Evolutionary conservation across 2,113 vertebrate species (phyloP).

Genomic region (Danionella cerebrum): DNA sequence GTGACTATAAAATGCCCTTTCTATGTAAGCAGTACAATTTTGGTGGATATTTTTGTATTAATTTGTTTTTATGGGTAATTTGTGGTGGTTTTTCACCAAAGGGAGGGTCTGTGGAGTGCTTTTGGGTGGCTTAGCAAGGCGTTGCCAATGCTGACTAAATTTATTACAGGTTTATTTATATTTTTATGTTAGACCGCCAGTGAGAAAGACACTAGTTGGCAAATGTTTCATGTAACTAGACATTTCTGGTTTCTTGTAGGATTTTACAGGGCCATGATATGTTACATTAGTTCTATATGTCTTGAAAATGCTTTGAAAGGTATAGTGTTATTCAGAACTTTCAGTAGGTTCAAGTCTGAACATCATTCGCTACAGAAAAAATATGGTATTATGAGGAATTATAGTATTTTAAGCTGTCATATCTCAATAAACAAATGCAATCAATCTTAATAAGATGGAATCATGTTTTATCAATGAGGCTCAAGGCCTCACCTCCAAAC

Average conservation of each 20-base stretch:
- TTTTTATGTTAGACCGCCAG: background rate
- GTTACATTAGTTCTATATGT: constrained; percentile 16
- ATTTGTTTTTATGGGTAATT: constrained; percentile 31
- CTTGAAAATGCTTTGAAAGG: background rate
- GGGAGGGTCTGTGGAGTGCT: constrained; percentile 8
- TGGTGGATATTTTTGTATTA: constrained; percentile 30
- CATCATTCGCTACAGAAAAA: too few species aligned
- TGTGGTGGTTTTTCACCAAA: constrained; percentile 11
- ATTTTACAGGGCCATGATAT: background rate
- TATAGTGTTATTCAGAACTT: too few species aligned
- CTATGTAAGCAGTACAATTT: background rate
- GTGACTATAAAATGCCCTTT: constrained; percentile 13
- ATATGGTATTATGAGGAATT: too few species aligned
- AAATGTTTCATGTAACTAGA: background rate
- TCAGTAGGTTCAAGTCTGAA: too few species aligned
- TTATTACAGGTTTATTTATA: constrained; percentile 28
- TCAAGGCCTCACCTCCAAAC: too few species aligned
- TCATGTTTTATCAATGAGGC: too few species aligned
- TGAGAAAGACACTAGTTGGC: background rate
- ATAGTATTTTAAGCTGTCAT: too few species aligned
- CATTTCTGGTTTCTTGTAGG: background rate
- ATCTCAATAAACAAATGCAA: too few species aligned
- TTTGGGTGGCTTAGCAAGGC: background rate
- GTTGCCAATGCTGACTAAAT: constrained; percentile 12
- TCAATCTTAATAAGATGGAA: too few species aligned